A percentile compares a stretch with the other conserved stretches of the same genome.
Evolutionary conservation across 2,888 invertebrate species (phyloP).

Genomic region (Drosophila rellima): DNA sequence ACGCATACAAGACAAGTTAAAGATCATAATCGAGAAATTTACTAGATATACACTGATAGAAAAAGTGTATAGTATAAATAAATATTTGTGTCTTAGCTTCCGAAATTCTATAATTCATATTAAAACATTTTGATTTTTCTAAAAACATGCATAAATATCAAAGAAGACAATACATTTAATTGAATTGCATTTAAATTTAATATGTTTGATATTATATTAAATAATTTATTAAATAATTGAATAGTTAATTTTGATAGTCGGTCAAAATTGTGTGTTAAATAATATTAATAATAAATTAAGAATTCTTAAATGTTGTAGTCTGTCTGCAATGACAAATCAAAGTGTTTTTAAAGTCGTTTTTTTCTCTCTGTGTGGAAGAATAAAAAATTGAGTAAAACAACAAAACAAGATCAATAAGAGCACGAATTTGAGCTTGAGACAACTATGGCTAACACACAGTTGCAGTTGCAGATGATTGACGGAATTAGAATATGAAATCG

Average conservation of each 20-base stretch:
- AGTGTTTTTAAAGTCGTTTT: background rate
- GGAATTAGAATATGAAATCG: conserved; percentile 83
- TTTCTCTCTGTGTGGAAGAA: background rate
- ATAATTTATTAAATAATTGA: too few species aligned
- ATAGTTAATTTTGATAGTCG: too few species aligned
- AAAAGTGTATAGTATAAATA: background rate
- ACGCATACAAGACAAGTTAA: conserved; percentile 75
- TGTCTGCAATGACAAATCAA: too few species aligned
- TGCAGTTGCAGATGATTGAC: conserved; percentile 81
- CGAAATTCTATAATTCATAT: background rate
- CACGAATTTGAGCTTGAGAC: conserved; percentile 37
- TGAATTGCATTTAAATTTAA: too few species aligned
- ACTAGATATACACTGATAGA: background rate
- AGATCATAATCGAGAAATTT: conserved; percentile 76
- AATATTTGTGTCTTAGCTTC: background rate
- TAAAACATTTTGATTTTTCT: too few species aligned
- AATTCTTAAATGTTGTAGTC: too few species aligned
- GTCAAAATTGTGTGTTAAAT: too few species aligned
- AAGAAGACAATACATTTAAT: too few species aligned
- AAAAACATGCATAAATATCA: too few species aligned
- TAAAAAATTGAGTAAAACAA: conserved; percentile 24
- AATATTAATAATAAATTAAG: too few species aligned
- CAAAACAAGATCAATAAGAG: conserved; percentile 70
- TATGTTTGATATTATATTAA: too few species aligned
- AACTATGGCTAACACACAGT: conserved; percentile 46